phyloP scores from a whole-genome alignment of 2,113 vertebrate species.

The Pardalotus punctatus region DNA sequence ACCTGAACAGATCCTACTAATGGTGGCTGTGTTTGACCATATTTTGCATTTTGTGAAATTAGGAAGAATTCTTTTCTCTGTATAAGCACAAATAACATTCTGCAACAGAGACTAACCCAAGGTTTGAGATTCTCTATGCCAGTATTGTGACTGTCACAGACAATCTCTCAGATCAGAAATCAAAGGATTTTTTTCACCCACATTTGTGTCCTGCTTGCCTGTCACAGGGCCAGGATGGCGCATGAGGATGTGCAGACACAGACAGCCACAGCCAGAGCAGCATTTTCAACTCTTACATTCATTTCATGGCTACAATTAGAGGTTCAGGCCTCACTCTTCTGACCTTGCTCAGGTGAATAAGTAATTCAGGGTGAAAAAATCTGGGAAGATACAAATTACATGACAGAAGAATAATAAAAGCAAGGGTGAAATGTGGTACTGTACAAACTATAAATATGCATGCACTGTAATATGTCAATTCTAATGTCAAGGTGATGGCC shows the following conservation, averaged over 20 bases:
- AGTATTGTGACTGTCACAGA: background rate
- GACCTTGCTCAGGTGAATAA: background rate
- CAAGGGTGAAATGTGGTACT: background rate
- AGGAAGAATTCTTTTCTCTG: background rate
- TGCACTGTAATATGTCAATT: background rate
- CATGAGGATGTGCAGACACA: background rate
- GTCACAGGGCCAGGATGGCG: background rate
- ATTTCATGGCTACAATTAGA: background rate
- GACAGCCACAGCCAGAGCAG: background rate
- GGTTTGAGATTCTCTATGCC: background rate
- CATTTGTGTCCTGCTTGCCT: background rate
- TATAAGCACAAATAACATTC: background rate
- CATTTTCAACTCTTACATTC: background rate
- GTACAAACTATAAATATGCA: background rate
- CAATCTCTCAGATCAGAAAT: background rate
- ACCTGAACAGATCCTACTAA: background rate
- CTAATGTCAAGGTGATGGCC: background rate
- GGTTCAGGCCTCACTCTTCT: background rate
- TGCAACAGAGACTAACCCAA: background rate
- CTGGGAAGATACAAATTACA: background rate
- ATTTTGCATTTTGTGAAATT: background rate
- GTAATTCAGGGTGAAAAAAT: background rate
- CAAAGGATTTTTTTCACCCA: background rate
- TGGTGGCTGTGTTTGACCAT: background rate
- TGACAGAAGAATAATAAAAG: background rate